Evolutionary conservation across 2,888 invertebrate genomes (phyloP), one percentile per base, ranked within the genome.

Genomic region (Mythimna pallens): DNA sequence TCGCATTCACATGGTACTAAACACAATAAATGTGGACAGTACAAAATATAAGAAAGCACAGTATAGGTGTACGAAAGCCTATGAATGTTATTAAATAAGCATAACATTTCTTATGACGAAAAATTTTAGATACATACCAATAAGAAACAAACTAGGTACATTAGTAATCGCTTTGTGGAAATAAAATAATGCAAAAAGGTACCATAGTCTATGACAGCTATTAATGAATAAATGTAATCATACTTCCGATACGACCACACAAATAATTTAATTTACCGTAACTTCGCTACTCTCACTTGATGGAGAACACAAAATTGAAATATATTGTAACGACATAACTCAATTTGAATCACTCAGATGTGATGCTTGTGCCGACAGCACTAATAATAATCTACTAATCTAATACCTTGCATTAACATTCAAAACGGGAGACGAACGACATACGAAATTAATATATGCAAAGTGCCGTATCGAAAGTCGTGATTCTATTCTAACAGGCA

Each of bases 1-100:
- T 86, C 86, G 89, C 90, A 89, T 88, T 89, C 90, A 84, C 86
- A 87, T 83, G 86, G 76, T 85, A 88, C 86, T 89, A 74, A 85
- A 86, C 84, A 89, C 88, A 77, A 76, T 64, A 83, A 25, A 77
- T 79, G 80, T 86, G 78, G 84, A 82, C 73, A 87, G 80, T 72
- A 85, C 81, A 77, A 84, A 61, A 61, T 40, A 77, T 81, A 83
- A 81, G 71, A 80, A 89, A 87, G 87, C 85, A 85, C 78, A 75
- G 81, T 81, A 82, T 78, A 69, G 67, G 84, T 86, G 81, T 77
- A 81, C 59, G 47, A 52, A 81, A 80, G 81, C 79, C 77, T 73
- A 73, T 68, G 52, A 65, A 81, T 69, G 68, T 71, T 50, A 75
- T 78, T 59, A 74, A 75, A 69, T 72, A 84, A 82, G 77, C 77